Conservation (phyloP, 2,797 vertebrate species). For the Eurystomus glaucurus region DNA sequence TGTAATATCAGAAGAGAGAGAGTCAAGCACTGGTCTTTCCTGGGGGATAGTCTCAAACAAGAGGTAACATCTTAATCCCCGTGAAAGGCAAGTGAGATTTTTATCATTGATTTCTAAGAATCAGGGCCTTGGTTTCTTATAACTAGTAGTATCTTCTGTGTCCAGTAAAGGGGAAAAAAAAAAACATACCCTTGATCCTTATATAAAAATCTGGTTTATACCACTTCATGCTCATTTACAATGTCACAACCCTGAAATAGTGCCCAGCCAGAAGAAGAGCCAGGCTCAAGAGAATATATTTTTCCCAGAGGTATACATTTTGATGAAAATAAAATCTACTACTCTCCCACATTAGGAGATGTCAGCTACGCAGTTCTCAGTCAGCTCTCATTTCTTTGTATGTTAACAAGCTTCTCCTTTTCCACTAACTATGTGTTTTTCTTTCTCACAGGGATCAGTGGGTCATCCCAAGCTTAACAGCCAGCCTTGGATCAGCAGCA, state of each 20-base stretch:
- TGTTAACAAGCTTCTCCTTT: background rate
- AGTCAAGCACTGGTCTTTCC: background rate
- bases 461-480: background rate
- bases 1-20: background rate
- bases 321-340: background rate
- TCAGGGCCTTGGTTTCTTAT: background rate
- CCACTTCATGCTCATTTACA: background rate
- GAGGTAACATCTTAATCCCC: background rate
- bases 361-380: background rate
- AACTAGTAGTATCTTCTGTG: background rate
- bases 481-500: background rate
- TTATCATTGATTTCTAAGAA: background rate
- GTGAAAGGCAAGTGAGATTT: background rate
- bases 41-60: background rate
- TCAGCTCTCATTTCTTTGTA: background rate
- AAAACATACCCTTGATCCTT: background rate
- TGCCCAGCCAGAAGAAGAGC: background rate
- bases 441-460: background rate
- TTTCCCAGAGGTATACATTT: background rate
- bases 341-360: background rate
- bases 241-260: background rate
- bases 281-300: background rate
- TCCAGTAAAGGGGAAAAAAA: background rate
- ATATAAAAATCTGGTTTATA: background rate
- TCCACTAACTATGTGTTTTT: background rate